Evolutionary conservation across 2,113 vertebrate genomes (phyloP).

Genomic region (Oceanodroma tethys): DNA sequence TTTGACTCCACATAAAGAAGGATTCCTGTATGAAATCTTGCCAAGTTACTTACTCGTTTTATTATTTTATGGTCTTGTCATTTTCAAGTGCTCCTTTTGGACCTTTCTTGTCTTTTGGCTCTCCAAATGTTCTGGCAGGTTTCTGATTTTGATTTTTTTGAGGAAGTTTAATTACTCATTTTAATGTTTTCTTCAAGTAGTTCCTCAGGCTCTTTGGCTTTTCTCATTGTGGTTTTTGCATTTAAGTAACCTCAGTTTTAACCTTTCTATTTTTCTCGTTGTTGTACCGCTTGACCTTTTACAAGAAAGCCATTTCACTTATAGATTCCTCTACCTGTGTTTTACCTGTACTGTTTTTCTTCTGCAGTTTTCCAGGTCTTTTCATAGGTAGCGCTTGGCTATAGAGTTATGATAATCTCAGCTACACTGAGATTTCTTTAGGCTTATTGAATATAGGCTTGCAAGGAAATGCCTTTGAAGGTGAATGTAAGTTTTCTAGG

Average conservation of each 20-base stretch:
- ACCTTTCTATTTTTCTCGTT: not conserved
- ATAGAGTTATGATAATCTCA: not conserved
- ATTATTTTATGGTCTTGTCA: not conserved
- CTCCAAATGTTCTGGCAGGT: not conserved
- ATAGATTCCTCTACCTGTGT: not conserved
- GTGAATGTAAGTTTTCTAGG: not conserved
- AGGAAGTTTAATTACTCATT: not conserved
- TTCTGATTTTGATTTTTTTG: not conserved
- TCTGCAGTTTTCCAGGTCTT: not conserved
- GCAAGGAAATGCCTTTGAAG: not conserved
- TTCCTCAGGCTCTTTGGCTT: not conserved
- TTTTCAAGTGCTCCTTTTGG: not conserved
- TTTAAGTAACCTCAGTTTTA: not conserved
- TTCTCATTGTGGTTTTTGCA: not conserved
- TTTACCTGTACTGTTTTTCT: not conserved
- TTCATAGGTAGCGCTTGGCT: not conserved
- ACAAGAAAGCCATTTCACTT: not conserved
- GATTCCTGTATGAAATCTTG: not conserved
- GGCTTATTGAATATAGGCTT: not conserved
- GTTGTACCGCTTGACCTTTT: not conserved
- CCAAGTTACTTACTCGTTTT: not conserved
- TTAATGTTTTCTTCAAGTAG: not conserved
- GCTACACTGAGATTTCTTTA: not conserved
- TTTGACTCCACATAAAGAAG: not conserved
- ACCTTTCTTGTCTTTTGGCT: not conserved